These are phyloP conservation scores for Dendrolimus kikuchii DNA, from an alignment of 1,140 invertebrate genomes.

Conservation along the genomic window DNA sequence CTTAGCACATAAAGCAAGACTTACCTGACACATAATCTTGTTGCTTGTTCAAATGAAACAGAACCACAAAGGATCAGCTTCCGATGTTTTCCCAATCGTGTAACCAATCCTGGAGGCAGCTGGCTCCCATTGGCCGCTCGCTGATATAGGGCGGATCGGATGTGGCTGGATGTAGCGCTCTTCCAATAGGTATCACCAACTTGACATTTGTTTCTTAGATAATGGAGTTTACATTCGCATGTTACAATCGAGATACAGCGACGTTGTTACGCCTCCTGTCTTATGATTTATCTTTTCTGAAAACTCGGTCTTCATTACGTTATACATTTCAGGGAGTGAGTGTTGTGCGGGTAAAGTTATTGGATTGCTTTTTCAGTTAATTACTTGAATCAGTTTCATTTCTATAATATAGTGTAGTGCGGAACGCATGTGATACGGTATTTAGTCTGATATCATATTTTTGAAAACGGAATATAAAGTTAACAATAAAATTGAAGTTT, in stretches of 20 bases:
- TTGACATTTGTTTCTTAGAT: slow-evolving; percentile 33
- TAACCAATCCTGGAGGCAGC: slow-evolving; percentile 44
- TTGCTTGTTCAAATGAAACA: slow-evolving; percentile 32
- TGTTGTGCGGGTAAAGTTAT: slow-evolving; percentile 36
- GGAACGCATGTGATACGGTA: no score
- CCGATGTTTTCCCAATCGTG: slow-evolving; percentile 40
- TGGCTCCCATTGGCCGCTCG: slow-evolving; percentile 32
- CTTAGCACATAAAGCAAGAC: no score
- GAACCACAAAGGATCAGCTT: slow-evolving; percentile 33
- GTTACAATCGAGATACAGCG: slow-evolving; percentile 20
- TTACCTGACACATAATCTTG: slow-evolving; percentile 7
- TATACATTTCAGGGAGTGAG: slow-evolving; percentile 50
- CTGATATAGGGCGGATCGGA: slow-evolving; percentile 34
- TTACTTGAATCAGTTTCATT: slow-evolving; percentile 11
- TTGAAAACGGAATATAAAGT: neutral
- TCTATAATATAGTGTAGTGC: no score
- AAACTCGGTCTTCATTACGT: slow-evolving; percentile 26
- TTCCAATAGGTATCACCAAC: slow-evolving; percentile 17
- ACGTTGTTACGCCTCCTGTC: slow-evolving; percentile 44
- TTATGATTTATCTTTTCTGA: slow-evolving; percentile 27
- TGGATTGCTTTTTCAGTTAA: slow-evolving; percentile 18
- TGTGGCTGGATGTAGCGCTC: slow-evolving; percentile 39
- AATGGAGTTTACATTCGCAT: slow-evolving; percentile 34
- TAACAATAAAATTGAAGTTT: neutral
- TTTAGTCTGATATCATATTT: no score